A percentile compares a stretch with the other conserved stretches of the same genome.
Evolutionary conservation across 2,888 invertebrate genomes (phyloP).

Genomic region (Phyllotreta striolata): DNA sequence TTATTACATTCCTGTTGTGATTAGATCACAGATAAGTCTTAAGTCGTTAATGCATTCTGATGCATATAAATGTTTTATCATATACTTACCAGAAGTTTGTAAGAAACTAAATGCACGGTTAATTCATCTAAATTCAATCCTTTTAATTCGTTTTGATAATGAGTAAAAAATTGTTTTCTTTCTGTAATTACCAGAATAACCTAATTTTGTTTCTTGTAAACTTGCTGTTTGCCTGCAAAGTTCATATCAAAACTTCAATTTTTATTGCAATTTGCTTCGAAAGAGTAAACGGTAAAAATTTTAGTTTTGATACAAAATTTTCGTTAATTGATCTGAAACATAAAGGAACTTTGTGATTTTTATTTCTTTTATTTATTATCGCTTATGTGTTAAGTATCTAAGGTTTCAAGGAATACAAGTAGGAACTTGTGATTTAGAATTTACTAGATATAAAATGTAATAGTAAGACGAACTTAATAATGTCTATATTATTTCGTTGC

Average conservation of each 20-base stretch:
- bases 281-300: background rate
- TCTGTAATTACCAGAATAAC: background rate
- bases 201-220: slow-evolving; percentile 10
- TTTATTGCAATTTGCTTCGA: background rate
- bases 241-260: slow-evolving; percentile 18
- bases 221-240: background rate
- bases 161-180: background rate
- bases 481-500: background rate
- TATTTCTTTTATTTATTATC: slow-evolving; percentile 24
- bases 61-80: slow-evolving; percentile 52
- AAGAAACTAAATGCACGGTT: slow-evolving; percentile 11
- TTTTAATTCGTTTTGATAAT: too few relatives aligned
- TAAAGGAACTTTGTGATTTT: slow-evolving; percentile 15
- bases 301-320: background rate
- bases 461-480: background rate
- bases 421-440: slow-evolving; percentile 22
- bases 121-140: too few relatives aligned
- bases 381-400: slow-evolving; percentile 11
- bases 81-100: slow-evolving; percentile 8
- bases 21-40: slow-evolving; percentile 49
- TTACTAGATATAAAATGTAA: slow-evolving; percentile 5
- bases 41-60: slow-evolving; percentile 51
- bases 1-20: slow-evolving; percentile 54
- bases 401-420: slow-evolving; percentile 16
- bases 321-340: slow-evolving; percentile 16